Base-by-base conservation (phyloP, 2,113 vertebrate species). In the Actinemys pallida region DNA sequence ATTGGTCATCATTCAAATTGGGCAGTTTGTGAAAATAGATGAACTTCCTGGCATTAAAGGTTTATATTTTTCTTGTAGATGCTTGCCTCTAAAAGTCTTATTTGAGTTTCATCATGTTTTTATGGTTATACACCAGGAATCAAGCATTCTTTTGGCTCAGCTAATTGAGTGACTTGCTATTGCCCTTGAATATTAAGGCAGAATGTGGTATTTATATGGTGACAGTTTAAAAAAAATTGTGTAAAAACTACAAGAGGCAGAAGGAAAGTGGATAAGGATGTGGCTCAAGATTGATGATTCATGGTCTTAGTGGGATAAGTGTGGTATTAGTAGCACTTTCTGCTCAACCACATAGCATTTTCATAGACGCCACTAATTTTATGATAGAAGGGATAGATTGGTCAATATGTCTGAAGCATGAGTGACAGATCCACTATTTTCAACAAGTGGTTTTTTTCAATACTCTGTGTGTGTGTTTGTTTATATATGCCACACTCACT, bases 151-250 rank as follows among this genome's bases (percentile, higher is more conserved):
- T 39, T 20, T 79, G 82, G 0, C 83, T 49, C 35, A 3, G 22
- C 3, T 6, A 0, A 1, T 19, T 25, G 14, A 39, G 31, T 6
- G 8, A 20, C 57, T 35, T 52, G 87, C 16, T 13, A 42, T 16
- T 0, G 25, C 50, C 14, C 9, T 5, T 9, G 72, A n/a, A 0
- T 31, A 12, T 92, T 31, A 79, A 2, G 49, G 52, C 2, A 35
- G 56, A 0, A 42, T 9, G 84, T 0, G 84, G 2, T 8, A 69
- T 10, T 1, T 11, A 22, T 5, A 2, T 5, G 57, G 4, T 1
- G 8, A 2, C 69, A 54, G 57, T 20, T 5, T 29, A 59, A 69
- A 54, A 54, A 39, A 50, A 81, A 13, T 31, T 14, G 10, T 45
- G 0, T n/a, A 8, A 11, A 8, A 11, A 81, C 3, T 22, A 10